Evolutionary conservation across 2,113 vertebrate species (phyloP).

Genomic region (Mohoua ochrocephala): DNA sequence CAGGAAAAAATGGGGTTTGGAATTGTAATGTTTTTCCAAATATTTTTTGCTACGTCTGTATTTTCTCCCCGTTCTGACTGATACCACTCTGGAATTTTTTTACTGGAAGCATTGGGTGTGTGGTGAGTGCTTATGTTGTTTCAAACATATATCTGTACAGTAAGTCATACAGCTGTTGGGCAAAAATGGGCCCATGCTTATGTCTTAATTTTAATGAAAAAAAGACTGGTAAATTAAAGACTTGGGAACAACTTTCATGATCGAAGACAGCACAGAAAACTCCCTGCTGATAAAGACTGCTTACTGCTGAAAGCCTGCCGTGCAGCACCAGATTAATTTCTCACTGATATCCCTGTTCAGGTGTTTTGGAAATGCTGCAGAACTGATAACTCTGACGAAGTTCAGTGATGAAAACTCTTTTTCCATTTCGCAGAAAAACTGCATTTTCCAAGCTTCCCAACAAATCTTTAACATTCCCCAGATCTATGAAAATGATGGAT

Average conservation of each 20-base stretch:
- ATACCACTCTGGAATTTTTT: neutral
- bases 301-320: neutral
- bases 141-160: neutral
- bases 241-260: neutral
- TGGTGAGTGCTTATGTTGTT: neutral
- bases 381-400: neutral
- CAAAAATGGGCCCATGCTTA: neutral
- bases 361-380: neutral
- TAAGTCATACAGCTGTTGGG: neutral
- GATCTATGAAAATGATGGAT: slow-evolving; percentile 9
- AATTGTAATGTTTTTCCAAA: neutral
- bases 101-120: neutral
- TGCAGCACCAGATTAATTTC: neutral
- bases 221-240: neutral
- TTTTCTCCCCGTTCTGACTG: neutral
- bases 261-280: neutral
- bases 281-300: neutral
- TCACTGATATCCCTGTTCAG: neutral
- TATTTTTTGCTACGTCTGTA: neutral
- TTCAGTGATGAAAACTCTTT: neutral
- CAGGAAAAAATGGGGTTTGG: neutral
- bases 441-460: neutral
- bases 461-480: neutral
- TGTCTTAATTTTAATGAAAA: neutral
- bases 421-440: neutral